phyloP scores from a whole-genome alignment of 2,113 vertebrate genomes.

The Bettongia penicillata region DNA sequence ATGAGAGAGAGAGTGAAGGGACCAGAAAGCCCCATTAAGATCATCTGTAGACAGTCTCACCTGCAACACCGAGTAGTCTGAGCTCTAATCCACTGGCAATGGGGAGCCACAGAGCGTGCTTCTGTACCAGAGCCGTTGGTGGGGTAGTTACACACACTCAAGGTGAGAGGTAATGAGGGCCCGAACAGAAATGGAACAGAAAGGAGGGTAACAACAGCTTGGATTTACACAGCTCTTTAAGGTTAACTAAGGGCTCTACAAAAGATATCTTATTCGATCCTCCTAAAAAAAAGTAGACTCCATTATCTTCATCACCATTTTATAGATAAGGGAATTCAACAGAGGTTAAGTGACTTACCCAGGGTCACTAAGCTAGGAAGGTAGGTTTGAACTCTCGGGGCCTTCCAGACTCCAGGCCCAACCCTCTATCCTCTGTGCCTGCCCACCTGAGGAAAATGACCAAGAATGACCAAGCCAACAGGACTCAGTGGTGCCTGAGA shows the following conservation, averaged over 20 bases:
- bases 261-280: slow-evolving; percentile 25
- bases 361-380: neutral
- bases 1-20: neutral
- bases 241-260: neutral
- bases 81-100: neutral
- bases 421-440: neutral
- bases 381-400: neutral
- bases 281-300: neutral
- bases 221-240: neutral
- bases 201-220: neutral
- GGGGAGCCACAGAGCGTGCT: neutral
- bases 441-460: neutral
- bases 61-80: neutral
- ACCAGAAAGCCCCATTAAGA: neutral
- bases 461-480: neutral
- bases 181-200: neutral
- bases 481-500: neutral
- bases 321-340: neutral
- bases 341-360: neutral
- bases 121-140: neutral
- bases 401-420: neutral
- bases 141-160: neutral
- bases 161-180: neutral
- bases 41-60: neutral
- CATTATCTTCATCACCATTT: neutral